phyloP scores from a whole-genome alignment of 35 echinoderm and acorn worm genomes.

The Diadema setosum region DNA sequence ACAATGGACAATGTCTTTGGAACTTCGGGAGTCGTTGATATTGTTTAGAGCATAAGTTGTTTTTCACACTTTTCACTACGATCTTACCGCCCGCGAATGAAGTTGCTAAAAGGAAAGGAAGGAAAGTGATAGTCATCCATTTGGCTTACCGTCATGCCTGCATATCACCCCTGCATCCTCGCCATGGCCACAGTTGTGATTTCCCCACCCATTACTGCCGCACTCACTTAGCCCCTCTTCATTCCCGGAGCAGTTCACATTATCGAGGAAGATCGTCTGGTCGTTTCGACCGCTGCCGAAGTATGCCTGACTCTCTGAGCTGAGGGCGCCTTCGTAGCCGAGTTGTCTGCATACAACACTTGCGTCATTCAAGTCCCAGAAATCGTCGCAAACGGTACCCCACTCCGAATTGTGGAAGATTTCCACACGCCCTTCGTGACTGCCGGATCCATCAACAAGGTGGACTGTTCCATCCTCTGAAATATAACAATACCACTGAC shows the following conservation, averaged over 20 bases:
- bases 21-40: no score
- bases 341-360: not conserved
- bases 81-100: no score
- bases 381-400: not conserved
- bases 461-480: no score
- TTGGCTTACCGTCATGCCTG: no score
- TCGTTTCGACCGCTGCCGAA: not conserved
- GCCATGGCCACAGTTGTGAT: constrained; percentile 33
- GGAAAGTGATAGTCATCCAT: no score
- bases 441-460: not conserved
- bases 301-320: not conserved
- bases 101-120: no score
- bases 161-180: constrained; percentile 47
- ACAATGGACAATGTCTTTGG: no score
- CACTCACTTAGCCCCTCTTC: not conserved
- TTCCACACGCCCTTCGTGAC: not conserved
- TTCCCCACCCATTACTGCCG: not conserved
- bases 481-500: no score
- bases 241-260: not conserved
- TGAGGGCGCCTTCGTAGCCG: not conserved
- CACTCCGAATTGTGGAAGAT: not conserved
- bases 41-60: no score
- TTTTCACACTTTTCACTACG: no score
- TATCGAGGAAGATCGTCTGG: not conserved
- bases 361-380: not conserved